Evolutionary conservation across 2,113 vertebrate species (phyloP), one percentile per base, ranked within the genome.

Genomic region (Gasterosteus nipponicus): DNA sequence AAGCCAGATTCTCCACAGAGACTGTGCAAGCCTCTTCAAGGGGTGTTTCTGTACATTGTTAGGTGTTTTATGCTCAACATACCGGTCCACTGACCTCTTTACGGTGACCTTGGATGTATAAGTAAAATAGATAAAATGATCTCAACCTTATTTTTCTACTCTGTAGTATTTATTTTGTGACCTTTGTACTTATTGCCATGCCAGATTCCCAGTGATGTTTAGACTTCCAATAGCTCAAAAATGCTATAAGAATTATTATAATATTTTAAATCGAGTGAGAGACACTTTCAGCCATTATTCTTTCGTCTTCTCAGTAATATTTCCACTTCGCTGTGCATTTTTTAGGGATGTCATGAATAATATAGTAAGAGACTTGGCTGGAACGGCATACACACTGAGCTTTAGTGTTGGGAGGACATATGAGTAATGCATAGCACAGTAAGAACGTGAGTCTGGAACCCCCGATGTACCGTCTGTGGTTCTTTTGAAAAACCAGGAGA

Each of bases 81-180:
- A 57, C 76, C 67, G 53, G 64, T 64, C 72, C 77, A 42, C 62
- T 65, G 58, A 76, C 60, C 72, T 68, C 49, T 26, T 69, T 75
- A 53, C 64, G 61, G 62, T 85, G 76, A 88, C 77, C 75, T 81
- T 75, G 62, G 77, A 69, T 79, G 74, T 78, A 75, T 41, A 66
- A 80, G 58, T 67, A 78, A 78, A 71, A 89, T 75, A 76, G 62
- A 31, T 69, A 51, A 88, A 38, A 77, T 53, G 59, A 35, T 82
- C 39, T 78, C 56, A 69, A 85, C 67, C 81, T 80, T 86, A 88
- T 81, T 89, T 89, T 89, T 89, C 75, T 90, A 90, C 82, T 84
- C 75, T 83, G 38, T 75, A 66, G 71, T 81, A 73, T 78, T 85
- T 71, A 77, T 78, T 73, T 77, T 75, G 69, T 81, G 69, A 68